Evolutionary conservation across 2,113 vertebrate species (phyloP).

Genomic region (rabbit (Oryctolagus cuniculus)): mOryCun1.1 NC_091432.1:192889001-192889500

Average conservation of each 20-base stretch:
- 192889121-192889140: neutral
- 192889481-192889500: neutral
- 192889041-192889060: neutral
- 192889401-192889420: neutral
- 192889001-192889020: neutral
- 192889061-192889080: neutral
- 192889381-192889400: neutral
- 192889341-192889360: neutral
- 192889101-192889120: conserved; percentile 1
- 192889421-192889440: neutral
- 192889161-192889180: neutral
- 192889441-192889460: neutral
- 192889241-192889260: neutral
- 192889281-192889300: neutral
- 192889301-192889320: neutral
- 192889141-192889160: neutral
- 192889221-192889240: neutral
- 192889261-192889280: neutral
- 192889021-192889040: neutral
- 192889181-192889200: neutral
- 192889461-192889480: conserved; percentile 27
- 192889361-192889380: neutral
- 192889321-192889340: neutral
- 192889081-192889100: neutral
- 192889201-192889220: neutral